Percentiles rank a stretch among this genome's conserved stretches.
Evolutionary conservation across 2,797 vertebrate species (phyloP).

Genomic region (Rhabdomys pumilio): DNA sequence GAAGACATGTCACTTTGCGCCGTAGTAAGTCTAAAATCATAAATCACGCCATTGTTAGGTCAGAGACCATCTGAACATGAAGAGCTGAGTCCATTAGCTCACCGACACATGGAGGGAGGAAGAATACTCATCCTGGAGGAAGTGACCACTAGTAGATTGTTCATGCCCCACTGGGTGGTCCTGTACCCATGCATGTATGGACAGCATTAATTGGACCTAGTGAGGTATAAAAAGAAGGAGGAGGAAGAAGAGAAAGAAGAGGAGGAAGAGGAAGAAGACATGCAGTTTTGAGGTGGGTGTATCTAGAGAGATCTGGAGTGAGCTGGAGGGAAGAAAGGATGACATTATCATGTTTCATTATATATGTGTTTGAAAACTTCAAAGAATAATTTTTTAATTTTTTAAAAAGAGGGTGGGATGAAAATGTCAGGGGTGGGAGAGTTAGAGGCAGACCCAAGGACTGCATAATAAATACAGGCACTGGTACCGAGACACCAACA

Average conservation of each 20-base stretch:
- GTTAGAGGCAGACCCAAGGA: neutral
- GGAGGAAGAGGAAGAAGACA: rapidly evolving
- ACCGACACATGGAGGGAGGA: neutral
- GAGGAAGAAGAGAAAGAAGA: rapidly evolving
- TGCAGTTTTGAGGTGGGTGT: neutral
- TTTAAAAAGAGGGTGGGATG: neutral
- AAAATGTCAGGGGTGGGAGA: neutral
- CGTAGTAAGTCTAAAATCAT: neutral
- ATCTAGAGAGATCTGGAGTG: neutral
- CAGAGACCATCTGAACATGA: neutral
- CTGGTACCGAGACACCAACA: neutral
- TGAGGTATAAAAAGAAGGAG: neutral
- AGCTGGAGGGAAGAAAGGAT: neutral
- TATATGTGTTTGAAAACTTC: neutral
- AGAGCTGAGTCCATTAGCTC: neutral
- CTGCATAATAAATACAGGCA: neutral
- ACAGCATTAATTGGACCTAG: neutral
- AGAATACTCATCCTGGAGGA: no score
- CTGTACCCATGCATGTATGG: neutral
- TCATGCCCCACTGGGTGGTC: neutral
- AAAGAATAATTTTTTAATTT: neutral
- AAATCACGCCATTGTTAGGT: neutral
- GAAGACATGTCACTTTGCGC: neutral
- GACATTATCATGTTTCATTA: neutral
- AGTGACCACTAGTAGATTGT: no score